Percentiles rank a stretch among this genome's conserved stretches.
These are phyloP conservation scores for Hydrozoanthus gracilis DNA, from an alignment of 92 coral and sea anemone genomes.

Conservation along the genomic window DNA sequence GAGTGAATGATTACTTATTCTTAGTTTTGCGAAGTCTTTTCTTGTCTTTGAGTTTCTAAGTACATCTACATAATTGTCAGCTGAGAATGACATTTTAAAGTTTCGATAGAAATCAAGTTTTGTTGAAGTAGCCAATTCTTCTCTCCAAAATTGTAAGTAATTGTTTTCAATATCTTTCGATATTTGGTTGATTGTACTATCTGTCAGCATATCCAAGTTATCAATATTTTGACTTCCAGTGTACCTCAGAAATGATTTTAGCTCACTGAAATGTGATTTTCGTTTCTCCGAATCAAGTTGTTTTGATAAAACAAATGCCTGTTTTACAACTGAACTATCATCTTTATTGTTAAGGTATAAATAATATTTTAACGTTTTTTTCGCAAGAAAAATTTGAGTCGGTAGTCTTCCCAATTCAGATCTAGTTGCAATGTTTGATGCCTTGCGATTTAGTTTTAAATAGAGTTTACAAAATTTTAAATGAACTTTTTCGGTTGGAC, in stretches of 20 bases:
- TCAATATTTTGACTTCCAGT: background rate
- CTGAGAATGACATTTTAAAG: too few species aligned
- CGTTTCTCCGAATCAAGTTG: background rate
- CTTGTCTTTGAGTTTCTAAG: too few species aligned
- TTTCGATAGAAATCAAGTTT: too few species aligned
- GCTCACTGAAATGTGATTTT: background rate
- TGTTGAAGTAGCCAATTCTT: background rate
- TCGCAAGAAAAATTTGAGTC: background rate
- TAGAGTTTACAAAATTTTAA: background rate
- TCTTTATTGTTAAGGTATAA: background rate
- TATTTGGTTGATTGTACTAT: background rate
- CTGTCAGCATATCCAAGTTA: background rate
- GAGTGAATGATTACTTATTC: too few species aligned
- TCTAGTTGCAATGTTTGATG: slow-evolving; percentile 19
- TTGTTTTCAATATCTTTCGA: background rate
- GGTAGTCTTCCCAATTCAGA: background rate
- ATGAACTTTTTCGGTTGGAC: too few species aligned
- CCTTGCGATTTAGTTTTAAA: slow-evolving; percentile 13
- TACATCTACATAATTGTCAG: too few species aligned
- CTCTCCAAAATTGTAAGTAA: background rate
- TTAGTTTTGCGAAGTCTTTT: too few species aligned
- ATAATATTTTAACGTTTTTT: too few species aligned
- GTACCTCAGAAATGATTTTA: background rate
- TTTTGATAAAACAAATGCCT: background rate
- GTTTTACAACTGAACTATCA: too few species aligned